Evolutionary conservation across 2,888 invertebrate species (phyloP).

Genomic region (Dysmachus trigonus): DNA sequence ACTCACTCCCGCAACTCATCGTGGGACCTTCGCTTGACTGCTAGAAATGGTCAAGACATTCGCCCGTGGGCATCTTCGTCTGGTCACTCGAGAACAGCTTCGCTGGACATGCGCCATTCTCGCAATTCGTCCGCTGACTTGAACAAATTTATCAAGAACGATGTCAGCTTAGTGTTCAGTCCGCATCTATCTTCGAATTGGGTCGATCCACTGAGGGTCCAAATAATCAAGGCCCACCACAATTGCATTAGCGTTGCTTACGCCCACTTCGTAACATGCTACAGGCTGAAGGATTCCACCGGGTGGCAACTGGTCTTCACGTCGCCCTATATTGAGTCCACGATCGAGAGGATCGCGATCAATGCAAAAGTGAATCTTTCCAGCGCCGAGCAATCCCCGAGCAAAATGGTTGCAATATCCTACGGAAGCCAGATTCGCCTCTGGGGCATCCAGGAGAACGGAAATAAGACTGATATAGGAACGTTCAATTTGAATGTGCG

Average conservation of each 20-base stretch:
- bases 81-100: conserved; percentile 84
- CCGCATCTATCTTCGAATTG: conserved; percentile 68
- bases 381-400: conserved; percentile 68
- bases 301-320: conserved; percentile 97
- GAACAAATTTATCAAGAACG: conserved; percentile 76
- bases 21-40: conserved; percentile 72
- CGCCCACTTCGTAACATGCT: conserved; percentile 94
- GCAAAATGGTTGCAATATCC: conserved; percentile 86
- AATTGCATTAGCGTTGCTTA: conserved; percentile 98
- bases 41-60: conserved; percentile 53
- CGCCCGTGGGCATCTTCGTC: conserved; percentile 59
- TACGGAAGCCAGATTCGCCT: conserved; percentile 79
- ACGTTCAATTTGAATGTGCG: conserved; percentile 91
- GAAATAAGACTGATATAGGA: conserved; percentile 78
- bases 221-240: conserved; percentile 95
- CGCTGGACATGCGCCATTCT: conserved; percentile 78
- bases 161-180: conserved; percentile 76
- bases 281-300: conserved; percentile 92
- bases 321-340: conserved; percentile 88
- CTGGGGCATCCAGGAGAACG: conserved; percentile 83
- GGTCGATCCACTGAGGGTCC: conserved; percentile 87
- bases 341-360: conserved; percentile 93
- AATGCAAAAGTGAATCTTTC: conserved; percentile 73
- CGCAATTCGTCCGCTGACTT: conserved; percentile 79
- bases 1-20: conserved; percentile 84